Percentiles rank a stretch among this genome's conserved stretches.
Evolutionary conservation across 2,888 invertebrate species (phyloP).

Genomic region (Latheticus oryzae): DNA sequence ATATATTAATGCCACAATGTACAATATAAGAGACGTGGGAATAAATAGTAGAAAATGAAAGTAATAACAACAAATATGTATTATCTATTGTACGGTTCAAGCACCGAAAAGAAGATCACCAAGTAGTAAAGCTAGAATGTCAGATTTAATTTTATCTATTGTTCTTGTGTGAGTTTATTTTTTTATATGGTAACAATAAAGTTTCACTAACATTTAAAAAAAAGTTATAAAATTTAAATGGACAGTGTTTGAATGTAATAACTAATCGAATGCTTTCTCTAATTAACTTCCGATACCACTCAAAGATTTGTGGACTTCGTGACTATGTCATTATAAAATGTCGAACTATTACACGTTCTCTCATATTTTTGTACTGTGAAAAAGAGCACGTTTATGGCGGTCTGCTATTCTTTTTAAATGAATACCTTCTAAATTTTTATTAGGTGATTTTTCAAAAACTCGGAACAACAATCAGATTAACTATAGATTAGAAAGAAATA

Average conservation of each 20-base stretch:
- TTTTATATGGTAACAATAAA: constrained; percentile 2
- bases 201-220: constrained; percentile 12
- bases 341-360: constrained; percentile 13
- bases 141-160: constrained; percentile 16
- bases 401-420: too few species aligned
- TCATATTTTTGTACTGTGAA: constrained; percentile 7
- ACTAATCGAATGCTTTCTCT: constrained; percentile 23
- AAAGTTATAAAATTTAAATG: constrained; percentile 11
- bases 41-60: constrained; percentile 37
- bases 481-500: too few species aligned
- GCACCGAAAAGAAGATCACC: constrained; percentile 15
- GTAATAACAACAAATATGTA: constrained; percentile 26
- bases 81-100: constrained; percentile 30
- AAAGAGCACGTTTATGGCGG: constrained; percentile 12
- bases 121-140: constrained; percentile 20
- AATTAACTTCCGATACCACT: constrained; percentile 20
- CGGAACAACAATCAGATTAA: too few species aligned
- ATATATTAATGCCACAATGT: too few species aligned
- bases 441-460: too few species aligned
- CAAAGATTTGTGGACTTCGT: constrained; percentile 20
- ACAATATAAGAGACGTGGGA: constrained; percentile 38
- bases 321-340: constrained; percentile 16
- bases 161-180: constrained; percentile 11
- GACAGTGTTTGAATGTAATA: constrained; percentile 5
- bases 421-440: too few species aligned